These are phyloP conservation scores for Cepaea nemoralis DNA, from an alignment of 1,140 invertebrate species.

Conservation along the genomic window DNA sequence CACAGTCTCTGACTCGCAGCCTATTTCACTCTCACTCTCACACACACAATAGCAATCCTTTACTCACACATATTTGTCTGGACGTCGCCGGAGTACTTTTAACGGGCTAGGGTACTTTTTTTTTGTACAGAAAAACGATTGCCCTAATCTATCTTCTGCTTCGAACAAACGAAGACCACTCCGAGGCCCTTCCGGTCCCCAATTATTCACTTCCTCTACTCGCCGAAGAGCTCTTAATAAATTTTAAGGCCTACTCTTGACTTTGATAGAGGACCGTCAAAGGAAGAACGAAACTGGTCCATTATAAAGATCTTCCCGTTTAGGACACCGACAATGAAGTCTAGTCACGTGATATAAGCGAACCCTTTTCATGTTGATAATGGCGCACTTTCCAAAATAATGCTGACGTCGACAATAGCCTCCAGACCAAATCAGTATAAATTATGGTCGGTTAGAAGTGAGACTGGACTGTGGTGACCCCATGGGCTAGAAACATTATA, in stretches of 20 bases:
- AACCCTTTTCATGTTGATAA: background rate
- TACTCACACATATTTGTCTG: background rate
- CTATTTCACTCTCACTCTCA: background rate
- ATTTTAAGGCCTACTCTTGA: background rate
- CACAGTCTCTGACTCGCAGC: background rate
- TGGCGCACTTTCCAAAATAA: background rate
- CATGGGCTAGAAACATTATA: too few relatives aligned
- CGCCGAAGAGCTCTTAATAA: background rate
- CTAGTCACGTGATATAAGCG: background rate
- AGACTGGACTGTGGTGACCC: too few relatives aligned
- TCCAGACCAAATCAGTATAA: too few relatives aligned
- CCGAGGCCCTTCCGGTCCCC: background rate
- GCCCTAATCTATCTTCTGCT: background rate
- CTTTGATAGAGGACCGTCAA: background rate
- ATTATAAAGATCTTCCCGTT: background rate
- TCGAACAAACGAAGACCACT: background rate
- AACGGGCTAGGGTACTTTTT: background rate
- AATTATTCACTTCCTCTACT: background rate
- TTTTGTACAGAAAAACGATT: background rate
- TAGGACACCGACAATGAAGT: background rate
- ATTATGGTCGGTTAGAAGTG: too few relatives aligned
- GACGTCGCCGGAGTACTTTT: background rate
- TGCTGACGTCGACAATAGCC: background rate
- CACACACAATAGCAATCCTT: too few relatives aligned
- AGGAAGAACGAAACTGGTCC: background rate